phyloP scores from a whole-genome alignment of 2,797 vertebrate genomes.

The Brachyalestes nurse region DNA sequence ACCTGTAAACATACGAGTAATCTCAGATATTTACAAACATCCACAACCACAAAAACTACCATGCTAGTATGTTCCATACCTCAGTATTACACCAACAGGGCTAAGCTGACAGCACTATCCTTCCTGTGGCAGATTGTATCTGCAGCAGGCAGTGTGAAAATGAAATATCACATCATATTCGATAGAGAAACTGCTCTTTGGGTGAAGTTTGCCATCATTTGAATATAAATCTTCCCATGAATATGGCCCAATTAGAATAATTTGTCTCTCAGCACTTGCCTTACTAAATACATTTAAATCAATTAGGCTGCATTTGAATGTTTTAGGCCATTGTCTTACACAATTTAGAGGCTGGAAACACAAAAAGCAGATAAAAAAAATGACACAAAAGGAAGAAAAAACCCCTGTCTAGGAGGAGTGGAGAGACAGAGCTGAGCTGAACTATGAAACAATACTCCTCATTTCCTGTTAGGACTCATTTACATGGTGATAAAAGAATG shows the following conservation, averaged over 20 bases:
- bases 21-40: too few relatives aligned
- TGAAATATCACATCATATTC: constrained; percentile 30
- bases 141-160: constrained; percentile 10
- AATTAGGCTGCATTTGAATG: constrained; percentile 75
- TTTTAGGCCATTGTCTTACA: constrained; percentile 60
- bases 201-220: constrained; percentile 26
- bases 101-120: neutral
- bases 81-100: too few relatives aligned
- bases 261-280: constrained; percentile 63
- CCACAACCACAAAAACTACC: too few relatives aligned
- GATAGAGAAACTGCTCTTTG: neutral
- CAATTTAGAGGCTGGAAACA: constrained; percentile 67
- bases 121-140: constrained; percentile 1
- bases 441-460: constrained; percentile 55
- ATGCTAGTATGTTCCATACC: too few relatives aligned
- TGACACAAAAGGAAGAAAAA: constrained; percentile 52
- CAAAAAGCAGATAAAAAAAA: constrained; percentile 60
- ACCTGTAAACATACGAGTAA: too few relatives aligned
- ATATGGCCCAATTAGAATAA: constrained; percentile 70
- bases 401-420: constrained; percentile 36
- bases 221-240: constrained; percentile 59
- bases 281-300: constrained; percentile 78
- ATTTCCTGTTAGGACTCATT: constrained; percentile 44
- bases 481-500: constrained; percentile 49
- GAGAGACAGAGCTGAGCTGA: constrained; percentile 48